Base-by-base conservation (phyloP, 2,797 vertebrate species). In the Chelmon rostratus region DNA sequence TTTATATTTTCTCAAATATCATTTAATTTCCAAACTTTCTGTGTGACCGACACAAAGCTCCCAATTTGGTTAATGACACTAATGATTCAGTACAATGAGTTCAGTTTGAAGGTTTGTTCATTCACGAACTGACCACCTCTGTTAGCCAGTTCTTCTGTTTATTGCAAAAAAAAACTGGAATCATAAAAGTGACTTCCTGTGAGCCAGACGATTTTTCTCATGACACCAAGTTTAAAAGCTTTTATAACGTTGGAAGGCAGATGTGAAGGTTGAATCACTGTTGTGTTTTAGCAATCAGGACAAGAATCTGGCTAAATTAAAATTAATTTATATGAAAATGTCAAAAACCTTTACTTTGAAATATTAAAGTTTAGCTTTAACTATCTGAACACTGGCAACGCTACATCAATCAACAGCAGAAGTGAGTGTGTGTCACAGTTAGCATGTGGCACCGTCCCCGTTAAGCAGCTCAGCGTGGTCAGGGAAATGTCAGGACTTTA, bases 151-250 rank as follows among this genome's bases (percentile, higher is more conserved):
- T 75, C 23, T 37, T 73, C 63, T 65, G 58, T 78, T 85, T 85
- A 82, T 73, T 71, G 53, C 44, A 54, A 37, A 70, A 37, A 70
- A 81, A 80, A 42, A 56, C 38, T 81, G 73, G 74, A 91, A 81
- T 81, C 75, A 61, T 89, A 80, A 89, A 88, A 73, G 8, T 56
- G 15, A 68, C 68, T 73, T 85, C 78, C 79, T 77, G 73, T 47
- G 72, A 83, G 72, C 75, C 76, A 77, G 52, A 58, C 31, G 47
- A 65, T 63, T 81, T 85, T 73, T 77, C 69, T 83, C 58, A 72
- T 67, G 35, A 75, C n/a, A 65, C 35, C 19, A 49, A 68, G 31
- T 79, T 81, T 73, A 38, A 80, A 84, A 72, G 56, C n/a, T 37
- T 79, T 71, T 19, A 73, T 69, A 50, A 66, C 75, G 70, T 68